A percentile compares a stretch with the other conserved stretches of the same genome.
These are phyloP conservation scores for Nomada fabriciana DNA, from an alignment of 2,888 invertebrate species.

Conservation along the genomic window DNA sequence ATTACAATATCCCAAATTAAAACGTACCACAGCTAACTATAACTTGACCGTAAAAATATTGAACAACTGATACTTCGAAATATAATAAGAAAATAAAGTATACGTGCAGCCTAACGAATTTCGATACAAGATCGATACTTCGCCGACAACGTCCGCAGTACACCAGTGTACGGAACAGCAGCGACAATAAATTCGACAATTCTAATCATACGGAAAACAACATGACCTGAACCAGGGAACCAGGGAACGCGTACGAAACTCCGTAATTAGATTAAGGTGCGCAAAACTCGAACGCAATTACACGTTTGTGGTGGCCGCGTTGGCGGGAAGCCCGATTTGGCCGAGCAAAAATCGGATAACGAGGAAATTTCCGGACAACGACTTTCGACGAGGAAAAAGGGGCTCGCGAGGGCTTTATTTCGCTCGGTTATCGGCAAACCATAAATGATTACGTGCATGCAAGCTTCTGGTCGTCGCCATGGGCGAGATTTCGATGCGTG, in stretches of 20 bases:
- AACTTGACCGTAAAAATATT: no score
- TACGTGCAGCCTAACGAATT: background rate
- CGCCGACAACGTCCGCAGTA: no score
- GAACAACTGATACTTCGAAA: background rate
- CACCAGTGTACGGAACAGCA: background rate
- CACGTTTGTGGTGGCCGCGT: background rate
- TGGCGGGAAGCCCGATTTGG: background rate
- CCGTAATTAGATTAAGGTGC: conserved; percentile 21
- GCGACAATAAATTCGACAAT: background rate
- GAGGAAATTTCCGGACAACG: conserved; percentile 21
- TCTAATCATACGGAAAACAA: conserved; percentile 15
- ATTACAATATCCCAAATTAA: no score
- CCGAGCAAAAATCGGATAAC: conserved; percentile 31
- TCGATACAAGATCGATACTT: background rate
- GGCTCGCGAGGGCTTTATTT: conserved; percentile 25
- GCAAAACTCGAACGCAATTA: background rate
- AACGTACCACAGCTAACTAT: no score
- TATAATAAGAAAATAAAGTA: background rate
- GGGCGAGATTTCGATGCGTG: conserved; percentile 22
- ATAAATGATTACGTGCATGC: conserved; percentile 48
- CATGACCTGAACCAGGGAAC: background rate
- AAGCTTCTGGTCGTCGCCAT: conserved; percentile 13
- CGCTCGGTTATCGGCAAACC: conserved; percentile 44
- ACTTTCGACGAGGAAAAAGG: background rate
- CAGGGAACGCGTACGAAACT: background rate